Conservation (phyloP, 1,140 invertebrate genomes). For the Drosophila elegans region DNA sequence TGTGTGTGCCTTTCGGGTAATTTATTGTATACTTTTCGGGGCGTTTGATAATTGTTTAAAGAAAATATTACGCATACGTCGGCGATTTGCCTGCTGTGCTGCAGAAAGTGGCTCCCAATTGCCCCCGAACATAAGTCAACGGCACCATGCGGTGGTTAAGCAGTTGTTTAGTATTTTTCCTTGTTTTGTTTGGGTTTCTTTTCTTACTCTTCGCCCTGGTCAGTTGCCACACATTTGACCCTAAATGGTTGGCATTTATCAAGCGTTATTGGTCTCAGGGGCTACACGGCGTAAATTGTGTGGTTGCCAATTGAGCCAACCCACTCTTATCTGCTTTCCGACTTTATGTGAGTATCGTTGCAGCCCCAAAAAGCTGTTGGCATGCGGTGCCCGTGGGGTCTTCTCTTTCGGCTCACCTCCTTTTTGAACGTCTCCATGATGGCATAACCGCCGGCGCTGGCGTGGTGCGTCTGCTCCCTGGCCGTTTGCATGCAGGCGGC, state of each 20-base stretch:
- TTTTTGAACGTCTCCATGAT: slow-evolving; percentile 83
- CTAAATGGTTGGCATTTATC: slow-evolving; percentile 84
- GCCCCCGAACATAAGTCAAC: slow-evolving; percentile 58
- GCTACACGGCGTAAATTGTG: slow-evolving; percentile 80
- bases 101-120: slow-evolving; percentile 27
- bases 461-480: slow-evolving; percentile 59
- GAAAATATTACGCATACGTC: slow-evolving; percentile 81
- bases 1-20: slow-evolving; percentile 48
- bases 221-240: slow-evolving; percentile 76
- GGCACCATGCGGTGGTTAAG: slow-evolving; percentile 47
- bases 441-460: slow-evolving; percentile 65
- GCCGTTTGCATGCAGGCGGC: slow-evolving; percentile 57
- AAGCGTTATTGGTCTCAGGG: slow-evolving; percentile 84
- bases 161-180: slow-evolving; percentile 27
- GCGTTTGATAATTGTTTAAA: slow-evolving; percentile 83
- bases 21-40: slow-evolving; percentile 76
- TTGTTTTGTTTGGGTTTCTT: slow-evolving; percentile 20
- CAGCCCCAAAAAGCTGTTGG: slow-evolving; percentile 41
- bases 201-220: slow-evolving; percentile 16
- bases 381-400: slow-evolving; percentile 7
- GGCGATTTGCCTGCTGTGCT: slow-evolving; percentile 61
- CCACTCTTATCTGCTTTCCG: slow-evolving; percentile 2
- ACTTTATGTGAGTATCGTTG: slow-evolving; percentile 42
- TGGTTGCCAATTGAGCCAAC: slow-evolving; percentile 77
- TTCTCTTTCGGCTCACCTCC: slow-evolving; percentile 61